A percentile compares a stretch with the other conserved stretches of the same genome.
Evolutionary conservation across 1,140 invertebrate genomes (phyloP).

Genomic region (Berghia stephanieae): DNA sequence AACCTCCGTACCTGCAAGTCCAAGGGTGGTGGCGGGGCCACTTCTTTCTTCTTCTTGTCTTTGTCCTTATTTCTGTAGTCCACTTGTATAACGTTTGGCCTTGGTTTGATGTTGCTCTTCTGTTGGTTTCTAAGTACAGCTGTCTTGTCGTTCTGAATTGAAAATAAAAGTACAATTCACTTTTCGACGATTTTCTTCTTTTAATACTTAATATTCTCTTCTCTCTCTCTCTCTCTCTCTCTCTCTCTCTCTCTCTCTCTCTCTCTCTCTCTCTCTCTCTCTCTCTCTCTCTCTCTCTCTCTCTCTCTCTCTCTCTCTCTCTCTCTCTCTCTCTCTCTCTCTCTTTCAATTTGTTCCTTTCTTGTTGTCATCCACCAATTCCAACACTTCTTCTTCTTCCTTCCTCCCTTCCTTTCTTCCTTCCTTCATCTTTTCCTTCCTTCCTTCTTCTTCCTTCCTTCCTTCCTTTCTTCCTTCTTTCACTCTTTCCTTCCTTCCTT

Average conservation of each 20-base stretch:
- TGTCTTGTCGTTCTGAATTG: not conserved
- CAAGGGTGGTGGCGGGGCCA: no score
- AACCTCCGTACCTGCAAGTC: no score
- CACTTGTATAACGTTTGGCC: not conserved
- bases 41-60: not conserved
- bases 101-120: not conserved
- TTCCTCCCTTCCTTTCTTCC: no score
- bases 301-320: not conserved
- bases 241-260: slow-evolving; percentile 9
- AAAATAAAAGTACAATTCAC: not conserved
- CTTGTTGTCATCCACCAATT: no score
- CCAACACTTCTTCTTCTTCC: no score
- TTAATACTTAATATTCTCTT: not conserved
- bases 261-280: slow-evolving; percentile 14
- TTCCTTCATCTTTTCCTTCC: no score
- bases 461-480: no score
- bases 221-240: slow-evolving; percentile 10
- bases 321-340: not conserved
- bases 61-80: not conserved
- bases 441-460: no score
- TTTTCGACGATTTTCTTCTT: not conserved
- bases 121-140: not conserved
- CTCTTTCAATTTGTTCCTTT: not conserved
- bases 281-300: not conserved
- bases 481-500: no score